phyloP scores from a whole-genome alignment of 2,797 vertebrate genomes.

The Danio aesculapii region DNA sequence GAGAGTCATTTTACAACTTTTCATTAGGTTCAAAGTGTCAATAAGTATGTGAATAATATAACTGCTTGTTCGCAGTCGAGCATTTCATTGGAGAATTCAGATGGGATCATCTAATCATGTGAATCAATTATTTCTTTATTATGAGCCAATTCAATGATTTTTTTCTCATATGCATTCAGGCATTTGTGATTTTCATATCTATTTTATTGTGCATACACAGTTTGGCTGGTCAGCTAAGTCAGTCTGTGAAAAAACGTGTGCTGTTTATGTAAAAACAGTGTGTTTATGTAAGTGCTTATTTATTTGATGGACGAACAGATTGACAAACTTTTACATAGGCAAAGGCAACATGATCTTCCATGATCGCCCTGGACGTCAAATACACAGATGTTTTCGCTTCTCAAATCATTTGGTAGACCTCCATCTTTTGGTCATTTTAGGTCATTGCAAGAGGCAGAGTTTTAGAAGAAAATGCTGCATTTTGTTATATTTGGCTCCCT shows the following conservation, averaged over 20 bases:
- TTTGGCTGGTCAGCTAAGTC: neutral
- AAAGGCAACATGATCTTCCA: neutral
- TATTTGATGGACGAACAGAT: neutral
- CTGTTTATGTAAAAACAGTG: too few species aligned
- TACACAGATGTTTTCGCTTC: neutral
- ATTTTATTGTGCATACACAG: neutral
- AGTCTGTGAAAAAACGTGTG: neutral
- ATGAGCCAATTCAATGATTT: neutral
- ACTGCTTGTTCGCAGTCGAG: neutral
- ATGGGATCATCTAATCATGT: neutral
- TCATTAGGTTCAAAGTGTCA: slow-evolving; percentile 2
- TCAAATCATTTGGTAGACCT: slow-evolving; percentile 6
- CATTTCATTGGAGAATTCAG: neutral
- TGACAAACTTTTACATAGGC: neutral
- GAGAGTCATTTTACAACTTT: slow-evolving; percentile 25
- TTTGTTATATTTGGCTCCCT: slow-evolving; percentile 28
- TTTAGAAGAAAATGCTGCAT: neutral
- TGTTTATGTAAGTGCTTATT: neutral
- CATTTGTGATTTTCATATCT: slow-evolving; percentile 12
- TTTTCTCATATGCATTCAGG: neutral
- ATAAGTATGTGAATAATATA: slow-evolving; percentile 1
- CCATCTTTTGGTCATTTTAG: slow-evolving; percentile 44
- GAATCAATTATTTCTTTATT: neutral
- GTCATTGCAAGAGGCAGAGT: slow-evolving; percentile 27
- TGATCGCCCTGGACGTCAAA: neutral